Conservation (phyloP, 1,140 invertebrate genomes). For the Aleiodes sp. region DNA sequence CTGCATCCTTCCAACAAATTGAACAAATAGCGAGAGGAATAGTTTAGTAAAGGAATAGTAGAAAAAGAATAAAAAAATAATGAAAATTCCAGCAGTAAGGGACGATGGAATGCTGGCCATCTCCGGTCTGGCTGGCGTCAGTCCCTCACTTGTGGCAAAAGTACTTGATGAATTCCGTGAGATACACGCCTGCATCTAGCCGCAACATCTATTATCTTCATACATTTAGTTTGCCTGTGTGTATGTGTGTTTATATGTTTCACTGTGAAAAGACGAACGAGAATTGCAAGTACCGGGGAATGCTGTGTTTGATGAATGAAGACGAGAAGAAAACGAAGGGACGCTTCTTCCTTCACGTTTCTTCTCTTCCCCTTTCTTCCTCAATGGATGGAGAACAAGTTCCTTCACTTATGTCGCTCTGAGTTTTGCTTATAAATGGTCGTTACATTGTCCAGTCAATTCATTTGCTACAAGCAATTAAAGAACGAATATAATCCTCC, state of each 20-base stretch:
- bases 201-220: conserved; percentile 10
- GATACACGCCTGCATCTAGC: not conserved
- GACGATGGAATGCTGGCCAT: conserved; percentile 20
- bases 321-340: conserved; percentile 39
- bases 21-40: not conserved
- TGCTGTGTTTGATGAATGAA: conserved; percentile 55
- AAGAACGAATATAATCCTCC: not conserved
- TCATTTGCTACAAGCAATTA: conserved; percentile 38
- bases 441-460: conserved; percentile 36
- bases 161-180: conserved; percentile 9
- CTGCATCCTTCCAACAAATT: too few species aligned
- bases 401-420: conserved; percentile 28
- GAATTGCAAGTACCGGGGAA: conserved; percentile 30
- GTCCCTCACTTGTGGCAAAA: not conserved
- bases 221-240: not conserved
- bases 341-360: conserved; percentile 1
- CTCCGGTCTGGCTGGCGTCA: conserved; percentile 9
- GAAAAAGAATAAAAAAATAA: conserved; percentile 11
- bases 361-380: conserved; percentile 34
- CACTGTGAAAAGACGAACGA: conserved; percentile 22
- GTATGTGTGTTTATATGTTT: conserved; percentile 7
- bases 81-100: conserved; percentile 27
- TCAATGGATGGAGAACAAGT: conserved; percentile 50
- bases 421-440: not conserved
- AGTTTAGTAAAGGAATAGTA: not conserved